Base-by-base conservation (phyloP, 1,140 invertebrate species). In the Camponotus vicinus region DNA sequence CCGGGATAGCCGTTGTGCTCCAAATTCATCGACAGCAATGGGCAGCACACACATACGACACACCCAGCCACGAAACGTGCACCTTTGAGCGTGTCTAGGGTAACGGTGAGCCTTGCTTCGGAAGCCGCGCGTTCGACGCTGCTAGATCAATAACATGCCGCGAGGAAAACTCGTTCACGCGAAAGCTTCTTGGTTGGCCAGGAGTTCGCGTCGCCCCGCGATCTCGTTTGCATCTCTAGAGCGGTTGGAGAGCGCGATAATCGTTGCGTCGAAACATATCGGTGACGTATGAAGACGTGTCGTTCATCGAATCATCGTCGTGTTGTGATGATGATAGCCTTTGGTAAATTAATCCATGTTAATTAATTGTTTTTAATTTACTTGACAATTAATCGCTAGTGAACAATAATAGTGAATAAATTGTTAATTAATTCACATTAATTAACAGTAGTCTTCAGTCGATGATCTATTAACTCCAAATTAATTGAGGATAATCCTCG, bases 91-190 rank as follows among this genome's bases (percentile, higher is more conserved):
- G 82, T 80, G 89, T 89, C 49, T 49, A 64, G 55, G 90, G 91
- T 89, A 92, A 92, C 91, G 92, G 92, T 91, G 92, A 93, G 89
- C 89, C 88, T 92, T 40, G 49, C 64, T 27, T 93, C 90, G 90
- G 49, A 93, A 92, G 85, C 92, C 89, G 89, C 89, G 89, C 86
- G 18, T 75, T 84, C 42, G 73, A 82, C 71, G 86, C 92, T 91
- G 91, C 91, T 93, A 94, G 92, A 94, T 94, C 93, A 94, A 94
- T 93, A 94, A 93, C 88, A 90, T 88, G 84, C 75, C 82, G 86
- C 90, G 82, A 88, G 84, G 89, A 93, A 89, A 92, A 92, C 90
- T 57, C 69, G 42, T 69, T 73, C 79, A 64, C 34, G 64, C 77
- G 40, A 69, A 83, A 92, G 92, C 93, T 92, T 86, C 91, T 90